A percentile compares a stretch with the other conserved stretches of the same genome.
Conservation (phyloP, 2,888 invertebrate species). For the Fabriciana adippe region DNA sequence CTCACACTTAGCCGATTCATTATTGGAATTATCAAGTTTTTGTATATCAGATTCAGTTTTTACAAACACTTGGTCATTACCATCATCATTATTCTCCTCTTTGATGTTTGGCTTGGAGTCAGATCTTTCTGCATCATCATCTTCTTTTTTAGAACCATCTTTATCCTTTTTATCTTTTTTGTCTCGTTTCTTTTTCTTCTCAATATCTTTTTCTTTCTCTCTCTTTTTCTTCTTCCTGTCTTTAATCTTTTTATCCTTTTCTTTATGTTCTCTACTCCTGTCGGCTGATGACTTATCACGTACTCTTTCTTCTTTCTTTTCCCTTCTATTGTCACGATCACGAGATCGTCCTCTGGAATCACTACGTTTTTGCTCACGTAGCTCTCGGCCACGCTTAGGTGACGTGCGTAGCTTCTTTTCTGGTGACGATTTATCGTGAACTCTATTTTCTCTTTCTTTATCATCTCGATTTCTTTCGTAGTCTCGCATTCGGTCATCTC, state of each 20-base stretch:
- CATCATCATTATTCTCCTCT: slow-evolving; percentile 41
- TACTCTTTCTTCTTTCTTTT: slow-evolving; percentile 77
- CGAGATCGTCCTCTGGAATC: slow-evolving; percentile 74
- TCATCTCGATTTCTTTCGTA: slow-evolving; percentile 61
- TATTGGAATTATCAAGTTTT: slow-evolving; percentile 48
- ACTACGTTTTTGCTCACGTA: slow-evolving; percentile 70
- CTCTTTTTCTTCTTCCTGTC: slow-evolving; percentile 72
- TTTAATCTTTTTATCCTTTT: slow-evolving; percentile 80
- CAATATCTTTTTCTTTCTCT: slow-evolving; percentile 77
- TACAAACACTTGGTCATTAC: slow-evolving; percentile 38
- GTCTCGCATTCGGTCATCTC: slow-evolving; percentile 59
- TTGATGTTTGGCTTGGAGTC: slow-evolving; percentile 33
- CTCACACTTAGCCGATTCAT: slow-evolving; percentile 44
- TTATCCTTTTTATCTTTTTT: slow-evolving; percentile 82
- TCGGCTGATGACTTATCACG: slow-evolving; percentile 72
- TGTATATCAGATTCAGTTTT: slow-evolving; percentile 41
- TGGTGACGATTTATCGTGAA: slow-evolving; percentile 68
- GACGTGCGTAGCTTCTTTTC: slow-evolving; percentile 67
- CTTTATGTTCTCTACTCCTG: slow-evolving; percentile 78
- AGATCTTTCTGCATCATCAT: slow-evolving; percentile 48
- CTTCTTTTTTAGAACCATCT: slow-evolving; percentile 46
- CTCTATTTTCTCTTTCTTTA: slow-evolving; percentile 65
- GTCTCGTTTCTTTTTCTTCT: slow-evolving; percentile 79
- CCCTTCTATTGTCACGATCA: slow-evolving; percentile 78
- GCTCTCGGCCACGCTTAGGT: slow-evolving; percentile 68